Evolutionary conservation across 2,797 vertebrate genomes (phyloP).

Genomic region (Argya squamiceps): DNA sequence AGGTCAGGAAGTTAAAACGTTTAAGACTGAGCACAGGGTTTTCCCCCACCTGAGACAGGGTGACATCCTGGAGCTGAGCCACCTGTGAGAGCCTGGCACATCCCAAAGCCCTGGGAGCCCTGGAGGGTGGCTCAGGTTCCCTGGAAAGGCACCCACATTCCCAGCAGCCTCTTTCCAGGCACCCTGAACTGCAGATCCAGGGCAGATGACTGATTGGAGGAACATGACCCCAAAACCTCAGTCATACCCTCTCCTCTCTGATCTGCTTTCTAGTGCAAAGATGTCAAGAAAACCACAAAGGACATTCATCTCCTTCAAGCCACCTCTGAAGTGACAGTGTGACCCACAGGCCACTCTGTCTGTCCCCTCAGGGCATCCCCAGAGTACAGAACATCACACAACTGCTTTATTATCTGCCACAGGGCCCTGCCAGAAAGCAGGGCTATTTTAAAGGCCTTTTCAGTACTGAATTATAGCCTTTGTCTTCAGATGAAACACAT

Average conservation of each 20-base stretch:
- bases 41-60: not conserved
- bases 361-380: not conserved
- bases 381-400: not conserved
- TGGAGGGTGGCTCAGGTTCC: fast-evolving
- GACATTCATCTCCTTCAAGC: not conserved
- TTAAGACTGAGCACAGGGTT: not conserved
- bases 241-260: not conserved
- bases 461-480: not conserved
- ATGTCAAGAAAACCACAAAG: not conserved
- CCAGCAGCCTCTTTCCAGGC: not conserved
- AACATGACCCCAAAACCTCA: not conserved
- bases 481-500: slow-evolving; percentile 10
- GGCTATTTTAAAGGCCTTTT: not conserved
- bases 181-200: not conserved
- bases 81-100: not conserved
- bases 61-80: not conserved
- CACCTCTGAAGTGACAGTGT: not conserved
- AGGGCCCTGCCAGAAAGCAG: not conserved
- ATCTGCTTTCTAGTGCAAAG: not conserved
- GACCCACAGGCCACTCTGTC: not conserved
- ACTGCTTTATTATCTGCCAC: not conserved
- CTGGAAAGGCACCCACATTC: not conserved
- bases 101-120: not conserved
- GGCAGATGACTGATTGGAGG: not conserved
- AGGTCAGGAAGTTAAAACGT: not conserved